Conservation (phyloP, 2,797 vertebrate genomes). For the Danio albolineatus region DNA sequence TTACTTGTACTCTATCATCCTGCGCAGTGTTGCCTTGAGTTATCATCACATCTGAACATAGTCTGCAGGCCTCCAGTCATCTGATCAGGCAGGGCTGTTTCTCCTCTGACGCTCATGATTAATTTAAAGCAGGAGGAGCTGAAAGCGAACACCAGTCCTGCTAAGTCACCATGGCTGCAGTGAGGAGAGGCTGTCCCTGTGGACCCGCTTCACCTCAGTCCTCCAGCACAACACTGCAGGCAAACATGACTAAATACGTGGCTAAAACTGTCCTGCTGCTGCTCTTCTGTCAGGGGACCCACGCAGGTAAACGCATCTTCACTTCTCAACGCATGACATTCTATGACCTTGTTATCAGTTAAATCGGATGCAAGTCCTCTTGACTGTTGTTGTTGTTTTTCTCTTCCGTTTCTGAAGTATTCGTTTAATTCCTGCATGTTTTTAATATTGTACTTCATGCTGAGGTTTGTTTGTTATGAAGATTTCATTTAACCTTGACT, state of each 20-base stretch:
- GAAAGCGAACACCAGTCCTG: constrained; percentile 65
- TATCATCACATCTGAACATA: too few species aligned
- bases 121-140: constrained; percentile 65
- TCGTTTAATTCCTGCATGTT: not conserved
- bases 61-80: constrained; percentile 24
- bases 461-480: not conserved
- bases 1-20: too few species aligned
- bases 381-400: not conserved
- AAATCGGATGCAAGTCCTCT: not conserved
- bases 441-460: not conserved
- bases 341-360: constrained; percentile 46
- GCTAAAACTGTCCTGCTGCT: constrained; percentile 64
- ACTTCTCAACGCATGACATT: constrained; percentile 11
- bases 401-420: not conserved
- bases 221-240: constrained; percentile 50
- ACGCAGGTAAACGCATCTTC: constrained; percentile 72
- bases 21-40: too few species aligned
- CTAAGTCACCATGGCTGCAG: constrained; percentile 70
- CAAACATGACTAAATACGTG: constrained; percentile 57
- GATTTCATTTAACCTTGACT: constrained; percentile 34
- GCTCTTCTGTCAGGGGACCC: constrained; percentile 66
- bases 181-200: not conserved
- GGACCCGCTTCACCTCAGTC: constrained; percentile 21
- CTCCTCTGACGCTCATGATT: constrained; percentile 68
- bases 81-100: constrained; percentile 47